Percentiles rank a stretch among this genome's conserved stretches.
Conservation (phyloP, 2,888 invertebrate species). For the Ormia ochracea region DNA sequence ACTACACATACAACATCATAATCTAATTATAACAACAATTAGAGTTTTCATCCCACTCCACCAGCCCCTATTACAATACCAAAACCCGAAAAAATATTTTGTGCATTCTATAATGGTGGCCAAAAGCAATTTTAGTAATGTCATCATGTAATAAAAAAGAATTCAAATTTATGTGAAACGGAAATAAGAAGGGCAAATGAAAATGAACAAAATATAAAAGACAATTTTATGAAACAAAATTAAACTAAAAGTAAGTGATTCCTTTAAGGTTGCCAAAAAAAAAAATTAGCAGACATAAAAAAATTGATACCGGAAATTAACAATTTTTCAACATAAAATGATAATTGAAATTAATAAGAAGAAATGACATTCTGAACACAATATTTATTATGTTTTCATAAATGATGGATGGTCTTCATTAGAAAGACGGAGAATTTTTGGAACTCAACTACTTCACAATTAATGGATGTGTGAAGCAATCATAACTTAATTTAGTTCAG, state of each 20-base stretch:
- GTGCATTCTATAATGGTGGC: slow-evolving; percentile 7
- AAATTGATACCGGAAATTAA: slow-evolving; percentile 57
- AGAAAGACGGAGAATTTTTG: too few relatives aligned
- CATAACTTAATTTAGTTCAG: too few relatives aligned
- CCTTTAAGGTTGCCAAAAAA: slow-evolving; percentile 49
- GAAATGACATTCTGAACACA: not conserved
- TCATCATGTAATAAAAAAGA: slow-evolving; percentile 55
- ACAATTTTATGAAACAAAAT: slow-evolving; percentile 22
- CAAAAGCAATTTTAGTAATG: slow-evolving; percentile 51
- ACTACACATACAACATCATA: slow-evolving; percentile 58
- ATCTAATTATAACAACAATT: slow-evolving; percentile 65
- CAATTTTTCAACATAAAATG: slow-evolving; percentile 23
- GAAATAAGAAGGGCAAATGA: slow-evolving; percentile 51
- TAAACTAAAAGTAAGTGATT: not conserved
- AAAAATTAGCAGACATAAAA: slow-evolving; percentile 6
- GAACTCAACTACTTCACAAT: too few relatives aligned
- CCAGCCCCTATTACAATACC: not conserved
- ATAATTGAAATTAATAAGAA: slow-evolving; percentile 28
- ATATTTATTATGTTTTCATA: not conserved
- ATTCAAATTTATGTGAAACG: slow-evolving; percentile 56
- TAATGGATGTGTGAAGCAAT: too few relatives aligned
- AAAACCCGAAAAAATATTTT: not conserved
- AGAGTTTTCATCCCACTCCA: slow-evolving; percentile 40
- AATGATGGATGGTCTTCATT: too few relatives aligned
- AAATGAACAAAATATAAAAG: slow-evolving; percentile 27